Evolutionary conservation across 1,140 invertebrate genomes (phyloP).

Genomic region (Condylostylus longicornis): DNA sequence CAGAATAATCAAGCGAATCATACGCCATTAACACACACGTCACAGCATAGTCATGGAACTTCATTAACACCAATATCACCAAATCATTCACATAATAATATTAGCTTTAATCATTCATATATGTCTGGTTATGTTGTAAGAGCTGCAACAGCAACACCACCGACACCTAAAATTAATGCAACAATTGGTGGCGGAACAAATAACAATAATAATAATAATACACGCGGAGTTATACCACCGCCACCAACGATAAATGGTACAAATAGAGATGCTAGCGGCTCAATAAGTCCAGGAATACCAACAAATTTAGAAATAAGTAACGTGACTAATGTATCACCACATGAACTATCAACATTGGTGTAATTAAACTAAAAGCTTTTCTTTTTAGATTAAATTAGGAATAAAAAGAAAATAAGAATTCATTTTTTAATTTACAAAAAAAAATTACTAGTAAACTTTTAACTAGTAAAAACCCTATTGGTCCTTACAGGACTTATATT

Average conservation of each 20-base stretch:
- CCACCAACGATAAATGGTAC: slow-evolving; percentile 24
- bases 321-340: slow-evolving; percentile 45
- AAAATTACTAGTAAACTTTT: too few species aligned
- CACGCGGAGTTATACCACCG: slow-evolving; percentile 6
- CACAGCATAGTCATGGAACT: slow-evolving; percentile 15
- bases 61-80: slow-evolving; percentile 29
- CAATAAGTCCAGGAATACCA: slow-evolving; percentile 45
- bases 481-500: too few species aligned
- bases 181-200: slow-evolving; percentile 2
- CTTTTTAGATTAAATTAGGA: too few species aligned
- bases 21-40: slow-evolving; percentile 3
- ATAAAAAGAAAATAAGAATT: too few species aligned
- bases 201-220: slow-evolving; percentile 3
- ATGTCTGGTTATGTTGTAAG: slow-evolving; percentile 22
- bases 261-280: slow-evolving; percentile 43
- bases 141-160: slow-evolving; percentile 35
- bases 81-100: slow-evolving; percentile 29
- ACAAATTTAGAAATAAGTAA: slow-evolving; percentile 50
- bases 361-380: slow-evolving; percentile 21
- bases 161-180: slow-evolving; percentile 29
- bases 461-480: too few species aligned
- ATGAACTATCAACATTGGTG: slow-evolving; percentile 53
- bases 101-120: slow-evolving; percentile 23
- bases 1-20: neutral
- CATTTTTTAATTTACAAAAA: too few species aligned